Evolutionary conservation across 1,140 invertebrate species (phyloP).

Genomic region (Ectropis grisescens): DNA sequence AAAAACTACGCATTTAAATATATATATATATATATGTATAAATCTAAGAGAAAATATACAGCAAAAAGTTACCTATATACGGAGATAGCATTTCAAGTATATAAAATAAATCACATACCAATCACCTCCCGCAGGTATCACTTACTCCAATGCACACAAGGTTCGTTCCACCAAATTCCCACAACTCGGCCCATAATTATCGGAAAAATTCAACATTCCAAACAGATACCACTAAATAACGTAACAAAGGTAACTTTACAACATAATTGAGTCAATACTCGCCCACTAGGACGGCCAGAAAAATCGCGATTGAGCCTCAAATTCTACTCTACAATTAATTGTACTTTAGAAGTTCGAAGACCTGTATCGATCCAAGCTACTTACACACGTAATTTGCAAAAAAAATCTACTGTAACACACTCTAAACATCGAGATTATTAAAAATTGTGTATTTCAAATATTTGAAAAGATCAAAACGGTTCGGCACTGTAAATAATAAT

Average conservation of each 20-base stretch:
- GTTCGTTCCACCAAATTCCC: too few species aligned
- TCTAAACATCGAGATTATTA: slow-evolving; percentile 33
- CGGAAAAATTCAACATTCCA: slow-evolving; percentile 24
- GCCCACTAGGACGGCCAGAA: neutral
- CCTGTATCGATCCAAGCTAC: too few species aligned
- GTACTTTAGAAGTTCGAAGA: slow-evolving; percentile 31
- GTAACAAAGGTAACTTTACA: slow-evolving; percentile 58
- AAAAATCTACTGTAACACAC: slow-evolving; percentile 28
- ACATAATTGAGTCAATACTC: slow-evolving; percentile 14
- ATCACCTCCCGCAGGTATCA: too few species aligned
- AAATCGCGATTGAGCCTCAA: slow-evolving; percentile 46
- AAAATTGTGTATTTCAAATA: slow-evolving; percentile 18
- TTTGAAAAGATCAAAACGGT: slow-evolving; percentile 24
- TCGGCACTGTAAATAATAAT: slow-evolving; percentile 17
- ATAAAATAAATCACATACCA: slow-evolving; percentile 59
- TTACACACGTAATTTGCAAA: slow-evolving; percentile 5
- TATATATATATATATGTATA: slow-evolving; percentile 36
- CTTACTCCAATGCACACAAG: too few species aligned
- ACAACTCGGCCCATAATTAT: slow-evolving; percentile 29
- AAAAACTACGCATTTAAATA: slow-evolving; percentile 36
- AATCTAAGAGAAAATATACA: slow-evolving; percentile 41
- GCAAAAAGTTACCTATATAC: slow-evolving; percentile 42
- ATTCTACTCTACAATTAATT: slow-evolving; percentile 45
- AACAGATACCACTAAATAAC: slow-evolving; percentile 31
- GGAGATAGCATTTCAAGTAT: slow-evolving; percentile 47